Evolutionary conservation across 2,113 vertebrate genomes (phyloP), one percentile per base, ranked within the genome.

Genomic region (Leptobrachium ailaonicum): DNA sequence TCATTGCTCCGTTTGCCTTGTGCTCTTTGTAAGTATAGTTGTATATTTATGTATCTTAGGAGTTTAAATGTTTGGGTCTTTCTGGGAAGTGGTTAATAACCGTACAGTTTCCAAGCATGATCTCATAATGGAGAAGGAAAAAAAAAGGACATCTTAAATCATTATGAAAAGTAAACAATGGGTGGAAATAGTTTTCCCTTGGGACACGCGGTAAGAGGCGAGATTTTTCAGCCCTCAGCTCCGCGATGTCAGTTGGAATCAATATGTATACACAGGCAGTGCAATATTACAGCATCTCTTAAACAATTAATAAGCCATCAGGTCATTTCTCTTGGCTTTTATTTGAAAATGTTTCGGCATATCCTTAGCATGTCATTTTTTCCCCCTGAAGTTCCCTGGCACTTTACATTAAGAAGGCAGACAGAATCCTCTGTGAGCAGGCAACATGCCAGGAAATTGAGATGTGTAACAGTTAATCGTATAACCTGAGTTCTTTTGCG

Each of bases 301-400:
- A 85, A 91, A 89, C 54, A 89, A 88, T 89, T 90, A 90, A 90
- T 88, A 89, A 86, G 86, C 87, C 69, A 13, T 83, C 84, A 83
- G 82, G 84, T 86, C 2, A 81, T 85, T 91, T 90, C 84, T 86
- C 82, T 85, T 83, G 20, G 78, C 78, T 80, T 88, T 89, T 87
- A 87, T 88, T 87, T 88, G 77, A 88, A 90, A 90, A 87, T 84
- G 40, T 84, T 90, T 87, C 20, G 1, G 81, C 85, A 89, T 91
- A 89, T 90, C 91, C 53, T 92, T 91, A 92, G 80, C 89, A 86
- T 89, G 90, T 85, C 82, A 85, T 88, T 80, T 80, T 86, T 82
- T 83, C 86, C 80, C 82, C 88, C 82, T 83, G 90, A 91, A 91
- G 90, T 91, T 88, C 80, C 89, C 82, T 86, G 88, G 92, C 85